Percentiles rank a stretch among this genome's conserved stretches.
Conservation (phyloP, 2,888 invertebrate species). For the Ecdyonurus torrentis region DNA sequence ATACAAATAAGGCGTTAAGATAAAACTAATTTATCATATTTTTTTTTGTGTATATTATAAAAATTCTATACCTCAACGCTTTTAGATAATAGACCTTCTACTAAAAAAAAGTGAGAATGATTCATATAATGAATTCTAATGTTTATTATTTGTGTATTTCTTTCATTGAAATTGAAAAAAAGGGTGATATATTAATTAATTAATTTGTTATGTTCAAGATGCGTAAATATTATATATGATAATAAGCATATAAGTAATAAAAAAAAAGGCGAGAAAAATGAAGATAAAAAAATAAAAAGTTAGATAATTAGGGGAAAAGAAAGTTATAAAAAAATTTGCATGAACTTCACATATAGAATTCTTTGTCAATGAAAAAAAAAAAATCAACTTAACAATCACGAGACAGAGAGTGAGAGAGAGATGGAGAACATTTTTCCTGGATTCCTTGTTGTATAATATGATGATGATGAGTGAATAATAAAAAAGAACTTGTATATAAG, state of each 20-base stretch:
- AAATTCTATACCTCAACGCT: not conserved
- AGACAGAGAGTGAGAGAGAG: no score
- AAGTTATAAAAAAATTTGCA: not conserved
- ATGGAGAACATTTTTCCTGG: not conserved
- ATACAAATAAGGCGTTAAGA: no score
- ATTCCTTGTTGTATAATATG: not conserved
- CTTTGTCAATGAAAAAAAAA: not conserved
- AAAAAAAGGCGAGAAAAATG: not conserved
- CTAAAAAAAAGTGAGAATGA: not conserved
- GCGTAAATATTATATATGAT: not conserved
- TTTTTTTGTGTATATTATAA: no score
- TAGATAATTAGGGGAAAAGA: not conserved
- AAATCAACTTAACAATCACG: not conserved
- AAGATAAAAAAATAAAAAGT: not conserved
- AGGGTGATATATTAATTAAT: not conserved
- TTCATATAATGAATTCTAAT: not conserved
- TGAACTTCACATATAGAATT: not conserved
- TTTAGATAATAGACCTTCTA: not conserved
- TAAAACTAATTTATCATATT: no score
- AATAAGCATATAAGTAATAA: not conserved
- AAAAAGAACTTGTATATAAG: not conserved
- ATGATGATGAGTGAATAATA: not conserved
- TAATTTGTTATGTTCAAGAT: not conserved
- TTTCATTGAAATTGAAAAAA: not conserved
- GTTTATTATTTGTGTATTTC: not conserved